Base-by-base conservation (phyloP, 2,888 invertebrate genomes). In the Antheraea yamamai region DNA sequence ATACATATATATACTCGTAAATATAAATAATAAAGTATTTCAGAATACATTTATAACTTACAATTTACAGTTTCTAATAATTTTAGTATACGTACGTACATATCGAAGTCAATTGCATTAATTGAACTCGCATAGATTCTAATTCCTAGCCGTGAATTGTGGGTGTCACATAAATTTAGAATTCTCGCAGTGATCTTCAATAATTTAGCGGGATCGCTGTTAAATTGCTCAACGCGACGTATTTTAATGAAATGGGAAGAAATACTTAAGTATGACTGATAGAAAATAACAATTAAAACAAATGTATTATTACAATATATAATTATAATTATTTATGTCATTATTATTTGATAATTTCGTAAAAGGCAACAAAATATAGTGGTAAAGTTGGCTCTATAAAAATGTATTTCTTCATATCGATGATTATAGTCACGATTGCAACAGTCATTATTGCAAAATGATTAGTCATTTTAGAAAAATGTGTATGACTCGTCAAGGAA, bases 161-260 rank as follows among this genome's bases (percentile, higher is more conserved):
- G 68, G 18, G 35, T 26, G 68, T 68, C 35, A 68, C 35, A 74
- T 6, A 73, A 20, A 75, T 77, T 75, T 47, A 14, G n/a, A 79
- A 74, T 73, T 78, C 77, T 80, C 35, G 71, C 51, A 58, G 64
- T 10, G 51, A 74, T 77, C 75, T 78, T 80, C 80, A 80, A 80
- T 80, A 81, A 80, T 78, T 81, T 79, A 81, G 73, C 76, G 76
- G 74, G 20, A 68, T 68, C 6, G 35, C 75, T 73, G 73, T 35
- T 30, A 35, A 35, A 35, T 35, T 35, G 35, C 35, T 35, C 68
- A 20, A 35, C 35, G 20, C 68, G 18, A 35, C 18, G 68, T 35
- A 68, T 35, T 61, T 68, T 30, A 68, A 35, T 35, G 23, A 68
- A 68, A 7, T 35, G 68, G 68, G 30, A 35, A 30, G 7, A 30